A percentile compares a stretch with the other conserved stretches of the same genome.
phyloP scores from a whole-genome alignment of 2,888 invertebrate species.

The Drosophila quasianomalipes region DNA sequence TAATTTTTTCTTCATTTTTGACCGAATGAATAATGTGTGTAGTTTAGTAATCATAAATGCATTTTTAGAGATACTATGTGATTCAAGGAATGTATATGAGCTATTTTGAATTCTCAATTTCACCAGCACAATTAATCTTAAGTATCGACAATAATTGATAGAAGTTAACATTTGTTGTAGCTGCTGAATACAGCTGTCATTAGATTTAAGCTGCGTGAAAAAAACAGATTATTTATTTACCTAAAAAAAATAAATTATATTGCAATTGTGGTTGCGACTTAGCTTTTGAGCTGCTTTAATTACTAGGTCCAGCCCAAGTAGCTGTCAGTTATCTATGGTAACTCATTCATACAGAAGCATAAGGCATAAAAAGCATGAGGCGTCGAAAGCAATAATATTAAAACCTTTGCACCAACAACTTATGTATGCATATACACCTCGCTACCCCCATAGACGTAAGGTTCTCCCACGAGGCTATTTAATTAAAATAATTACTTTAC shows the following conservation, averaged over 20 bases:
- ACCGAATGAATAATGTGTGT: neutral
- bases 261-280: neutral
- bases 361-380: neutral
- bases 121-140: neutral
- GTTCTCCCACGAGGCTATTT: conserved; percentile 31
- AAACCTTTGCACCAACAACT: neutral
- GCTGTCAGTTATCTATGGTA: neutral
- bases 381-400: neutral
- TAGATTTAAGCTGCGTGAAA: neutral
- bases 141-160: neutral
- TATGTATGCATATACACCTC: neutral
- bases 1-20: neutral
- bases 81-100: neutral
- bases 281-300: neutral
- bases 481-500: conserved; percentile 36
- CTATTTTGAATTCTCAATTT: neutral
- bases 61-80: neutral
- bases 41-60: neutral
- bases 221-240: neutral
- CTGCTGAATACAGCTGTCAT: neutral
- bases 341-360: neutral
- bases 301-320: too few relatives aligned
- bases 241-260: neutral
- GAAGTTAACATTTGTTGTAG: neutral
- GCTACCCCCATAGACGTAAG: neutral